These are phyloP conservation scores for Todiramphus saurophagus DNA, from an alignment of 2,113 vertebrate genomes.

Conservation along the genomic window DNA sequence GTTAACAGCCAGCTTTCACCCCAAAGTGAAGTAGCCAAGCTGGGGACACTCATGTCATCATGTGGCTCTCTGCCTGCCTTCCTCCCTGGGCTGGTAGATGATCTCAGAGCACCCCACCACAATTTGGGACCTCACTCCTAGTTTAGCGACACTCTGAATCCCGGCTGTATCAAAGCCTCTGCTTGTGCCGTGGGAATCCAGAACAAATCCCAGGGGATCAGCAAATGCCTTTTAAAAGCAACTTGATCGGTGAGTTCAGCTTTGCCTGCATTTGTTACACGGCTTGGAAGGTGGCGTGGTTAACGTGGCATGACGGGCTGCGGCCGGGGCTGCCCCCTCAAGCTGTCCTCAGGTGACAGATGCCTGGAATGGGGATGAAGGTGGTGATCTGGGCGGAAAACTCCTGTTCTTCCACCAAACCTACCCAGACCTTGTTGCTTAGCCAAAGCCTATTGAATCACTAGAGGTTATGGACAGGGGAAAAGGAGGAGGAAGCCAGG, in stretches of 20 bases:
- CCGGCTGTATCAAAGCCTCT: background rate
- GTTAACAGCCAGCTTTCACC: background rate
- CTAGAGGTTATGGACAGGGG: background rate
- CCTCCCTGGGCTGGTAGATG: background rate
- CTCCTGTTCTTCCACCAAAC: background rate
- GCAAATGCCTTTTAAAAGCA: background rate
- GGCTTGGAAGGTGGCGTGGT: background rate
- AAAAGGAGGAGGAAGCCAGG: background rate
- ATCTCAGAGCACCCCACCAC: background rate
- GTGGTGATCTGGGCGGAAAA: rapidly evolving
- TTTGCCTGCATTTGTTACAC: background rate
- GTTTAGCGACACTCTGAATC: rapidly evolving
- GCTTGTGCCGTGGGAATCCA: background rate
- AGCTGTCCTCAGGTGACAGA: background rate
- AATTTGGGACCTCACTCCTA: background rate
- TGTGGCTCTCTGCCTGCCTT: background rate
- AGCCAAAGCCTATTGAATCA: no score
- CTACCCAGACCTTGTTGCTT: background rate
- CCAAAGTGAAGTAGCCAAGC: background rate
- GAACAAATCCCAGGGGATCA: background rate
- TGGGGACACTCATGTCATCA: rapidly evolving
- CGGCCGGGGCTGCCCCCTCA: rapidly evolving
- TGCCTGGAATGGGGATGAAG: background rate
- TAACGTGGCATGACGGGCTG: background rate
- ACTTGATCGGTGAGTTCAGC: background rate